These are phyloP conservation scores for Gonioctena quinquepunctata DNA, from an alignment of 1,140 invertebrate genomes.

Conservation along the genomic window DNA sequence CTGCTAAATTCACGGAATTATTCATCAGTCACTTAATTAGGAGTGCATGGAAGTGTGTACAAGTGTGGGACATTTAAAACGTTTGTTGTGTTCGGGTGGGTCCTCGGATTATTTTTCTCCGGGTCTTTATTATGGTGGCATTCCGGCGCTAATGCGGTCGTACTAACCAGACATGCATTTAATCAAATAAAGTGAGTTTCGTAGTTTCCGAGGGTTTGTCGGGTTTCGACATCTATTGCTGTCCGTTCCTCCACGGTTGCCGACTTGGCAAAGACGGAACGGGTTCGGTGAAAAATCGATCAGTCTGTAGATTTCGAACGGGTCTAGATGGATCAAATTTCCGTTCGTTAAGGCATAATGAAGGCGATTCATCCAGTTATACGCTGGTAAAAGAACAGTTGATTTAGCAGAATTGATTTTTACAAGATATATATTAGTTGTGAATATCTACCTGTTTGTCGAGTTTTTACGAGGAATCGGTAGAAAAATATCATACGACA, in stretches of 20 bases:
- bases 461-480: no score
- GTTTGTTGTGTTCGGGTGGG: conserved; percentile 32
- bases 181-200: conserved; percentile 40
- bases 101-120: conserved; percentile 31
- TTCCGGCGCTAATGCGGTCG: conserved; percentile 16
- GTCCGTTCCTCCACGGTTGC: background rate
- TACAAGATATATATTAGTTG: background rate
- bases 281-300: background rate
- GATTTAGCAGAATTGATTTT: no score
- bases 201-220: conserved; percentile 21
- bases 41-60: background rate
- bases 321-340: no score
- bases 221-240: conserved; percentile 21
- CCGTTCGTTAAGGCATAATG: no score
- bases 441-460: background rate
- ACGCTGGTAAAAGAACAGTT: no score
- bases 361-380: no score
- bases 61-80: conserved; percentile 27
- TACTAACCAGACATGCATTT: conserved; percentile 24
- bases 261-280: background rate
- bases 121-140: conserved; percentile 8
- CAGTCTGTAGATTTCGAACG: background rate
- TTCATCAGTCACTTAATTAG: background rate
- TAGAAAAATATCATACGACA: no score
- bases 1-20: background rate